phyloP scores from a whole-genome alignment of 2,888 invertebrate species.

The Eupithecia exiguata region DNA sequence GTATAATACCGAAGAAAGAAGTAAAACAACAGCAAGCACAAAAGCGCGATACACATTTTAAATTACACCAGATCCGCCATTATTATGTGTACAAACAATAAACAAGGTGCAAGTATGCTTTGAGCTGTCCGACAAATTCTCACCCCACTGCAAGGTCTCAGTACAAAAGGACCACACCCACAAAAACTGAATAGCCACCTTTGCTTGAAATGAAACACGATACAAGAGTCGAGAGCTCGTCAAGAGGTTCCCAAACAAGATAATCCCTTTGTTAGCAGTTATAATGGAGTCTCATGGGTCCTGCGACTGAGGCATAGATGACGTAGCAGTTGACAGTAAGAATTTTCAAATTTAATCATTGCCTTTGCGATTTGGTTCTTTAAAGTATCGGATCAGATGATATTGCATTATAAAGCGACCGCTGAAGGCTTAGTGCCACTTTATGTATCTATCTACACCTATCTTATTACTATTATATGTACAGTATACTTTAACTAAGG shows the following conservation, averaged over 20 bases:
- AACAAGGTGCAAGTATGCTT: conserved; percentile 62
- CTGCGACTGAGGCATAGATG: conserved; percentile 17
- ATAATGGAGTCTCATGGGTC: conserved; percentile 75
- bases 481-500: background rate
- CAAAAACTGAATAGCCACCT: conserved; percentile 75
- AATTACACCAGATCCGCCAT: conserved; percentile 53
- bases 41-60: conserved; percentile 50
- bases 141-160: conserved; percentile 58
- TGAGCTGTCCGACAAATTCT: conserved; percentile 66
- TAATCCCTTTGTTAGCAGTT: conserved; percentile 80
- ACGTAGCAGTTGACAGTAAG: background rate
- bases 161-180: conserved; percentile 70
- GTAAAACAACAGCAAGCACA: conserved; percentile 18
- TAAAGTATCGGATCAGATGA: no score
- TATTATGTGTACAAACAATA: conserved; percentile 52
- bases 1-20: conserved; percentile 11
- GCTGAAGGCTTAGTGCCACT: background rate
- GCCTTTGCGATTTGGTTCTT: background rate
- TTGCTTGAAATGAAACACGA: conserved; percentile 72
- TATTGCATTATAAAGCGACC: background rate
- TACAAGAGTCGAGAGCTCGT: conserved; percentile 71
- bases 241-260: conserved; percentile 83
- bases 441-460: background rate
- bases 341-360: background rate
- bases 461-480: background rate